Evolutionary conservation across 2,797 vertebrate species (phyloP).

Genomic region (Stomatorhinus walkeri): DNA sequence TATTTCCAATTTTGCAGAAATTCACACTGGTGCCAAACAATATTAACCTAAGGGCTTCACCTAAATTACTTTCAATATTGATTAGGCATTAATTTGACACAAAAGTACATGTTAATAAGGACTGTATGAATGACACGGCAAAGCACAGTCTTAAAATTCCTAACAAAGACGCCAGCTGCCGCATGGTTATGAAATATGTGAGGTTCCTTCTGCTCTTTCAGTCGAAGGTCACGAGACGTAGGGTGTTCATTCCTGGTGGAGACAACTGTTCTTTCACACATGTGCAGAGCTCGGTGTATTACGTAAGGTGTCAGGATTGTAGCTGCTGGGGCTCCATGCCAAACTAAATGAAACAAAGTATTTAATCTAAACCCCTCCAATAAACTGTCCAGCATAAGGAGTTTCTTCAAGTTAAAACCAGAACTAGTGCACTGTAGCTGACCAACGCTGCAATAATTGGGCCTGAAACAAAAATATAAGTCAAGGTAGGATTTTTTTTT

Average conservation of each 20-base stretch:
- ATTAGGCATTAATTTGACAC: background rate
- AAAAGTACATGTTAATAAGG: conserved; percentile 22
- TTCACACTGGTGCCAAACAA: background rate
- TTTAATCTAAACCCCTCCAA: background rate
- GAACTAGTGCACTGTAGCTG: background rate
- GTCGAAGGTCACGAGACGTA: background rate
- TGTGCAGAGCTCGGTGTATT: background rate
- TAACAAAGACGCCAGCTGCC: background rate
- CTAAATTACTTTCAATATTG: background rate
- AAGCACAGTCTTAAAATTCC: background rate
- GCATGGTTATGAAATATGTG: background rate
- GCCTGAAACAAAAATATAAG: background rate
- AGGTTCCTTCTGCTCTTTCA: background rate
- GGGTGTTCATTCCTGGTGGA: background rate
- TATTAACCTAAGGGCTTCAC: background rate
- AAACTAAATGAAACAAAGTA: background rate
- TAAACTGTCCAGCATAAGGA: background rate
- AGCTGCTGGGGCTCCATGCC: background rate
- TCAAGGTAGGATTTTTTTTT: background rate
- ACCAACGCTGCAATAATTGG: background rate
- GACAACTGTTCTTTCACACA: background rate
- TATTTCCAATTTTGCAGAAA: background rate
- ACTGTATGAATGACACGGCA: background rate
- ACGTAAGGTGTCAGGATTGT: background rate
- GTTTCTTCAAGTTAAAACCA: background rate